phyloP scores from a whole-genome alignment of 2,797 vertebrate species.

The Pangasius mekongensis region DNA sequence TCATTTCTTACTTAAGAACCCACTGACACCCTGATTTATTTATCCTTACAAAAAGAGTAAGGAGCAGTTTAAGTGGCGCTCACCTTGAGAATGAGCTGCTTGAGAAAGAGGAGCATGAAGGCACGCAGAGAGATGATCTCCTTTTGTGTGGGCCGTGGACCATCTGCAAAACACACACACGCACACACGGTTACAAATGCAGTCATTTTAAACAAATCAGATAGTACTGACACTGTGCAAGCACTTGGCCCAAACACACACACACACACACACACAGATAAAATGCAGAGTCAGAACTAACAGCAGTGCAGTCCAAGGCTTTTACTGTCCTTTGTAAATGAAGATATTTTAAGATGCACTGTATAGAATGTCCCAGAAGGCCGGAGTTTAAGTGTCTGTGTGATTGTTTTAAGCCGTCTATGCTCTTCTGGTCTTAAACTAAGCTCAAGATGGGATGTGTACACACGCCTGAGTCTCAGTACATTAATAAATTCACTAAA shows the following conservation, averaged over 20 bases:
- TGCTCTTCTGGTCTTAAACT: neutral
- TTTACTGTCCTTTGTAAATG: neutral
- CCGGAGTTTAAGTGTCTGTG: neutral
- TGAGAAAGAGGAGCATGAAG: conserved; percentile 99
- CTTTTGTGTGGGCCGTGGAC: conserved; percentile 94
- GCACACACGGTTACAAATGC: neutral
- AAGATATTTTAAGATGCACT: neutral
- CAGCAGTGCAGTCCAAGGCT: neutral
- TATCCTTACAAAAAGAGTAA: neutral
- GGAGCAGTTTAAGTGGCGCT: neutral
- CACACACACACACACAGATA: neutral
- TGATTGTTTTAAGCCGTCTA: neutral
- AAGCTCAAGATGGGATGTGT: neutral
- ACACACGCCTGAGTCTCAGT: neutral
- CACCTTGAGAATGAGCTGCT: conserved; percentile 99
- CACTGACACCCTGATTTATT: neutral
- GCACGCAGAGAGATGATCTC: conserved; percentile 97
- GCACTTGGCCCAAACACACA: neutral
- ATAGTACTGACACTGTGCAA: neutral
- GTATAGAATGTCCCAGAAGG: neutral
- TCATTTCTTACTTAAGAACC: too few species aligned
- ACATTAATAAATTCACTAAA: conserved; percentile 21
- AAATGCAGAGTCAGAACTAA: neutral
- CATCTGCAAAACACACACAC: conserved; percentile 80
- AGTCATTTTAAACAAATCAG: conserved; percentile 16